Evolutionary conservation across 2,888 invertebrate genomes (phyloP).

Genomic region (Geophilus truncorum): DNA sequence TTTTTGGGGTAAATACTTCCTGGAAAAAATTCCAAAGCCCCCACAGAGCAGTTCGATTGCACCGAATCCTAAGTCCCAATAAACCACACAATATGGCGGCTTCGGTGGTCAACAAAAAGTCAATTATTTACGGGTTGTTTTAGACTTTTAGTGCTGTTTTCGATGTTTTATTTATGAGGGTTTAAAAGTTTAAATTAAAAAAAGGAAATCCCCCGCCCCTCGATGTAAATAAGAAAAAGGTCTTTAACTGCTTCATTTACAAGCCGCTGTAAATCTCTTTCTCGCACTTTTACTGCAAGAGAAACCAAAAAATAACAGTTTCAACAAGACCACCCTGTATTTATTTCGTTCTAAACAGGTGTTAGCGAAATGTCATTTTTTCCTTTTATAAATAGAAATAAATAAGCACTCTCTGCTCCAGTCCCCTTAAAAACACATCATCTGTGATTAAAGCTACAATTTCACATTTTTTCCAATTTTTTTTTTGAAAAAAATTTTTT

Average conservation of each 20-base stretch:
- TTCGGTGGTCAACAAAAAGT: neutral
- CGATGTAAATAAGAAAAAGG: constrained; percentile 14
- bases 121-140: neutral
- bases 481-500: neutral
- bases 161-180: neutral
- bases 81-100: neutral
- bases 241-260: constrained; percentile 20
- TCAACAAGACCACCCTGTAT: neutral
- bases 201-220: neutral
- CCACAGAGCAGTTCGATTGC: neutral
- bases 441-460: neutral
- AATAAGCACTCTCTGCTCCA: too few relatives aligned
- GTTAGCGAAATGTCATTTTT: too few relatives aligned
- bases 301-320: neutral
- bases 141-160: neutral
- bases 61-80: neutral
- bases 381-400: neutral
- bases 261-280: neutral
- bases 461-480: neutral
- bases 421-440: neutral
- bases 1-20: neutral
- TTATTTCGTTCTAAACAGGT: too few relatives aligned
- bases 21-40: neutral
- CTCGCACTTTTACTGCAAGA: neutral
- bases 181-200: neutral